Evolutionary conservation across 2,888 invertebrate genomes (phyloP).

Genomic region (Scrobipalpa costella): DNA sequence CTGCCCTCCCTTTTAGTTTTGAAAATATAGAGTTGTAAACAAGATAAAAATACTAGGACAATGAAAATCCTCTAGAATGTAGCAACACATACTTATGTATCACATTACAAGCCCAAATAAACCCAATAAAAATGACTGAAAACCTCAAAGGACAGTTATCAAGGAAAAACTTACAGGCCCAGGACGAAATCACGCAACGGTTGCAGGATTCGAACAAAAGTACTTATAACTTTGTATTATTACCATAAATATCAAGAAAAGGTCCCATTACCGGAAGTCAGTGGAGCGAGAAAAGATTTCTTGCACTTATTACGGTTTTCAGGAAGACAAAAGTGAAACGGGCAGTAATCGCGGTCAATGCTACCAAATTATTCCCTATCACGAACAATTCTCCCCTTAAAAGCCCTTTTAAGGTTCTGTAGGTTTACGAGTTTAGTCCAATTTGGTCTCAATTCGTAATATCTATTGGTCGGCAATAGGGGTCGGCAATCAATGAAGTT

Average conservation of each 20-base stretch:
- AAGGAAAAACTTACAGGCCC: conserved; percentile 8
- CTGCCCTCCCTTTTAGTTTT: too few species aligned
- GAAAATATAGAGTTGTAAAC: neutral
- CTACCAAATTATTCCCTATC: conserved; percentile 30
- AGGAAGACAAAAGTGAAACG: conserved; percentile 30
- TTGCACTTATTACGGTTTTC: conserved; percentile 27
- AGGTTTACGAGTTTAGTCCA: conserved; percentile 25
- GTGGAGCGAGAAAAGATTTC: conserved; percentile 27
- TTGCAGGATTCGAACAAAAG: conserved; percentile 25
- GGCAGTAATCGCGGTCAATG: conserved; percentile 30
- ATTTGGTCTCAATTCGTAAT: conserved; percentile 19
- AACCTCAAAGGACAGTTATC: neutral
- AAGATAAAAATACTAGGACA: too few species aligned
- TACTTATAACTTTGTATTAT: conserved; percentile 30
- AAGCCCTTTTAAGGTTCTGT: conserved; percentile 24
- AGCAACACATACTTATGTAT: neutral
- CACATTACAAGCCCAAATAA: neutral
- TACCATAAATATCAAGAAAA: conserved; percentile 30
- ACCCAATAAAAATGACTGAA: conserved; percentile 8
- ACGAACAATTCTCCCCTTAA: conserved; percentile 26
- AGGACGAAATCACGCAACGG: conserved; percentile 11
- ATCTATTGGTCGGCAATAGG: conserved; percentile 12
- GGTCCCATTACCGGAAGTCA: conserved; percentile 29
- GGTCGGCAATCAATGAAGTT: conserved; percentile 4
- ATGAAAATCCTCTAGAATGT: neutral